These are phyloP conservation scores for Orchestes rusci DNA, from an alignment of 2,888 invertebrate genomes.

Conservation along the genomic window DNA sequence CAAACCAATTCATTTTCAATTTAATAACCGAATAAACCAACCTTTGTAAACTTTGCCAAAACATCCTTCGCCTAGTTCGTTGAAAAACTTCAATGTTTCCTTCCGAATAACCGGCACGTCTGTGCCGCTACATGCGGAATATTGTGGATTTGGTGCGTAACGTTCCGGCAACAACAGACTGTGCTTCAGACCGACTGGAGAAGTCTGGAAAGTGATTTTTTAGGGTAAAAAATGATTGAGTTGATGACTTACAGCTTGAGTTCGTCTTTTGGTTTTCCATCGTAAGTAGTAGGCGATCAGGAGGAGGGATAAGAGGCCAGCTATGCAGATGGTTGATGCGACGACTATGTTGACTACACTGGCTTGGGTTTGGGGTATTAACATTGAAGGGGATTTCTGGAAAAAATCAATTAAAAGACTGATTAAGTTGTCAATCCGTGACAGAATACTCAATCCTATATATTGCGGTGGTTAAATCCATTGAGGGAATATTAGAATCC, in stretches of 20 bases:
- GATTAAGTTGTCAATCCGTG: no score
- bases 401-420: no score
- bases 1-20: slow-evolving; percentile 38
- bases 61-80: slow-evolving; percentile 80
- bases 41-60: slow-evolving; percentile 88
- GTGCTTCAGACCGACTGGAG: slow-evolving; percentile 50
- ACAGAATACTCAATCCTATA: no score
- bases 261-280: slow-evolving; percentile 25
- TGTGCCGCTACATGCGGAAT: slow-evolving; percentile 49
- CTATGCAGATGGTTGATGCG: no score
- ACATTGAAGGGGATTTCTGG: no score
- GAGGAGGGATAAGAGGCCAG: slow-evolving; percentile 6
- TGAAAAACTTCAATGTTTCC: slow-evolving; percentile 61
- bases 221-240: neutral
- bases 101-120: slow-evolving; percentile 56
- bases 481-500: no score
- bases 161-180: slow-evolving; percentile 60
- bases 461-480: no score
- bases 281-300: slow-evolving; percentile 17
- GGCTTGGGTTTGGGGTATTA: no score
- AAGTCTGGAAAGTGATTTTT: slow-evolving; percentile 46
- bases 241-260: slow-evolving; percentile 25
- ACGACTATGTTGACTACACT: no score
- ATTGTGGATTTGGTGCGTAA: slow-evolving; percentile 72
- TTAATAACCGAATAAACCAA: slow-evolving; percentile 33